Conservation (phyloP, 1,140 invertebrate species). For the Agraylea sexmaculata region DNA sequence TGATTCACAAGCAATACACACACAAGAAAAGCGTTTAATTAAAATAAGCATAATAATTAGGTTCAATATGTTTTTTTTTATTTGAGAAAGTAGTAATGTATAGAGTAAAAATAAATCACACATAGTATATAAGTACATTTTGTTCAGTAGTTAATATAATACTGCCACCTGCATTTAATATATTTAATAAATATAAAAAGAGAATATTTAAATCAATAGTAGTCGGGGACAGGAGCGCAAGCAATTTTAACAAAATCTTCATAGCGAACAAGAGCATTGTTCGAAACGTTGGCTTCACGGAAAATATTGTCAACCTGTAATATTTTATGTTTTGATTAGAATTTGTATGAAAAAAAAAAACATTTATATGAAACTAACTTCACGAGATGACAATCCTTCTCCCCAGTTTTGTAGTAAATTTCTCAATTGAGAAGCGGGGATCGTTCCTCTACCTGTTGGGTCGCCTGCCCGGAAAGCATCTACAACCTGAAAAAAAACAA, state of each 20-base stretch:
- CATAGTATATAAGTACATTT: no score
- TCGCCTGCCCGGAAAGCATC: conserved; percentile 83
- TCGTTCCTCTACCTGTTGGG: conserved; percentile 55
- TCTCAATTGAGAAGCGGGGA: conserved; percentile 72
- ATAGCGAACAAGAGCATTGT: conserved; percentile 74
- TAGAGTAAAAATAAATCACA: no score
- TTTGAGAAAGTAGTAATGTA: no score
- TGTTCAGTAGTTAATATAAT: no score
- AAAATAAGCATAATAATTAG: no score
- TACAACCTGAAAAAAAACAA: conserved; percentile 38
- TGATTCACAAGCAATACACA: no score
- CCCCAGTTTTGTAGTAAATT: conserved; percentile 85
- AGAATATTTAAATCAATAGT: no score
- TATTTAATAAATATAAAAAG: no score
- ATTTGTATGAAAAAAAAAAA: conserved; percentile 6
- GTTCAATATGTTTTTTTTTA: no score
- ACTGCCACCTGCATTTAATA: no score
- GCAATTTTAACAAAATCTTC: conserved; percentile 90
- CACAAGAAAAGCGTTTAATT: no score
- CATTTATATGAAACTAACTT: conserved; percentile 44
- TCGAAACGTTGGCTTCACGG: conserved; percentile 78
- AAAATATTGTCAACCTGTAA: conserved; percentile 79
- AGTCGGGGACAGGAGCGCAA: conserved; percentile 88
- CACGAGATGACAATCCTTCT: conserved; percentile 77
- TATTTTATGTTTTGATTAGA: conserved; percentile 2